phyloP scores from a whole-genome alignment of 2,113 vertebrate genomes.

The Cricetomys ansorgei region DNA sequence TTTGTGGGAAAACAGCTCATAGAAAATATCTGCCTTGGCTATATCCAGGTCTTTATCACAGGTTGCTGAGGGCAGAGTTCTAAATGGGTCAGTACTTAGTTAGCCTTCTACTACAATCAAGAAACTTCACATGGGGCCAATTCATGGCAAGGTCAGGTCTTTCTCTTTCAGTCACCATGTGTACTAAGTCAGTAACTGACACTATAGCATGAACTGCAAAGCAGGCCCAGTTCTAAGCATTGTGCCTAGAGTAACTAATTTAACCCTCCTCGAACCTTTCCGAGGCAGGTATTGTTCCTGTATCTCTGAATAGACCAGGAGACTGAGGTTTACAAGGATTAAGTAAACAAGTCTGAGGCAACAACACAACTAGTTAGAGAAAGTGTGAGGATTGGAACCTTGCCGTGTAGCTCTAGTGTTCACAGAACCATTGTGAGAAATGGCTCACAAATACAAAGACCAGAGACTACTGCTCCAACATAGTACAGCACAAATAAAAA shows the following conservation, averaged over 20 bases:
- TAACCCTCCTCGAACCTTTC: background rate
- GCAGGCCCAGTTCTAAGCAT: background rate
- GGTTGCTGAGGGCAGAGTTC: background rate
- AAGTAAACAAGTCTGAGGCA: background rate
- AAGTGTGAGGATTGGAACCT: background rate
- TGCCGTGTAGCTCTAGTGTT: background rate
- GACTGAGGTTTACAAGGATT: background rate
- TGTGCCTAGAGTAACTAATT: background rate
- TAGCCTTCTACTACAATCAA: background rate
- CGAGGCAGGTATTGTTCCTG: background rate
- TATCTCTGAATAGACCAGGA: background rate
- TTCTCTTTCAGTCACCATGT: background rate
- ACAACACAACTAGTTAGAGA: background rate
- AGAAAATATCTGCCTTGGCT: background rate
- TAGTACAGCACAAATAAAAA: background rate
- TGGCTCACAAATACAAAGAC: background rate
- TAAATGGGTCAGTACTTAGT: slow-evolving; percentile 17
- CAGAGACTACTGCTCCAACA: background rate
- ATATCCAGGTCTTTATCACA: background rate
- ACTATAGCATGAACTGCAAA: background rate
- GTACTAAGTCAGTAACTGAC: background rate
- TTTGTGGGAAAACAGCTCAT: slow-evolving; percentile 14
- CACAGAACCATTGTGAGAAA: background rate
- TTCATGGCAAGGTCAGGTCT: background rate
- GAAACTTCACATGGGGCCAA: background rate